These are phyloP conservation scores for Deilephila porcellus DNA, from an alignment of 2,888 invertebrate species.

Conservation along the genomic window DNA sequence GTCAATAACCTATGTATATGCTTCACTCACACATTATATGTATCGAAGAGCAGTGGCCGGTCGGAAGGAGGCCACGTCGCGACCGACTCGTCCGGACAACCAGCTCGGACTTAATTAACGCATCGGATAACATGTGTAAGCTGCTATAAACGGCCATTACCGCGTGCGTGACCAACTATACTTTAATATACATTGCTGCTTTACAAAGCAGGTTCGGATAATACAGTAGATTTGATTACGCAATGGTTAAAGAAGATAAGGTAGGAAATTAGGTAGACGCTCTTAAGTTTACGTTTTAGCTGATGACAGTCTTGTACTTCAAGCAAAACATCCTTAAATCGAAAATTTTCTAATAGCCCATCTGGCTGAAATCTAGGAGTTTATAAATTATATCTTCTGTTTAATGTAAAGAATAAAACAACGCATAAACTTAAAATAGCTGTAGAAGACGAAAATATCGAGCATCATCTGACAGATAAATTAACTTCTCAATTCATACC, in stretches of 20 bases:
- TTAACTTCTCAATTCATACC: background rate
- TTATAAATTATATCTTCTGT: no score
- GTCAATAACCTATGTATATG: no score
- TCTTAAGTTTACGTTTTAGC: no score
- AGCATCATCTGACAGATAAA: background rate
- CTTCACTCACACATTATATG: background rate
- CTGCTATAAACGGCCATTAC: slow-evolving; percentile 23
- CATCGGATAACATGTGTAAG: slow-evolving; percentile 23
- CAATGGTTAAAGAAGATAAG: background rate
- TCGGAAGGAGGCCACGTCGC: background rate
- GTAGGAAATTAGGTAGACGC: no score
- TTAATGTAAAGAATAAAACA: background rate
- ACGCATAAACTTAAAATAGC: background rate
- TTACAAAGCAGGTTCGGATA: background rate
- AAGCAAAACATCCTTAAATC: no score
- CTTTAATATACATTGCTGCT: background rate
- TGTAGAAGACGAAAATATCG: background rate
- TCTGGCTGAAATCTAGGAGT: no score
- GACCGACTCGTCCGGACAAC: background rate
- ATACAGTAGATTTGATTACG: background rate
- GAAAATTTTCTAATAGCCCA: no score
- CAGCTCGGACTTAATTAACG: slow-evolving; percentile 18
- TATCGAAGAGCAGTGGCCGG: background rate
- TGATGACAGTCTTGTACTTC: no score
- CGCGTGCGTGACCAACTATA: slow-evolving; percentile 1